Percentiles rank a stretch among this genome's conserved stretches.
Evolutionary conservation across 2,888 invertebrate genomes (phyloP).

Genomic region (Gastracanthus pulcherrimus): DNA sequence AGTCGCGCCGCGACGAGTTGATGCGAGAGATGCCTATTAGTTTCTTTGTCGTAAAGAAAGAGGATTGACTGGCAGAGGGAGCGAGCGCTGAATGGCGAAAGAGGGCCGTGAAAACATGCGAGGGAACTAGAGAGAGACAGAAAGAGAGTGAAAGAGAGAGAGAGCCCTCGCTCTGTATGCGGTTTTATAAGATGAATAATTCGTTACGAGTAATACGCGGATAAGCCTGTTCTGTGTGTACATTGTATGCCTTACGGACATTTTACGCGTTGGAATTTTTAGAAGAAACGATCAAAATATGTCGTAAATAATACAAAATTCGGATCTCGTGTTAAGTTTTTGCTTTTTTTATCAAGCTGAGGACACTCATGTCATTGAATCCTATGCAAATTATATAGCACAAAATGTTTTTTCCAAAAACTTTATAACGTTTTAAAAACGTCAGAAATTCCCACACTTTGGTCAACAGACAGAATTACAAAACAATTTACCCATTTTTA

Average conservation of each 20-base stretch:
- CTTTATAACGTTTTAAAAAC: too few relatives aligned
- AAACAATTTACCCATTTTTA: too few relatives aligned
- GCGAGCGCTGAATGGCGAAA: background rate
- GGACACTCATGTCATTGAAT: too few relatives aligned
- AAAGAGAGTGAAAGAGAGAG: background rate
- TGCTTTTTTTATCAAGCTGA: too few relatives aligned
- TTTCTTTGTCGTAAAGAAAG: constrained; percentile 28
- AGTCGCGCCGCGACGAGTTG: background rate
- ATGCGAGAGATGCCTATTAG: constrained; percentile 1
- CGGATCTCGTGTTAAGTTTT: background rate
- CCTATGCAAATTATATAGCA: too few relatives aligned
- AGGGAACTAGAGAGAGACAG: background rate
- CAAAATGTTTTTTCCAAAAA: too few relatives aligned
- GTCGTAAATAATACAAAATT: background rate
- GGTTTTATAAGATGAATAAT: constrained; percentile 4
- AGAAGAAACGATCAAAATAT: background rate
- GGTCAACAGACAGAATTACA: too few relatives aligned
- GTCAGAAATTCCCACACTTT: too few relatives aligned
- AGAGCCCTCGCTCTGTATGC: background rate
- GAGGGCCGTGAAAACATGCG: background rate
- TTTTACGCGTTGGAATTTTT: background rate
- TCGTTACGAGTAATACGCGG: background rate
- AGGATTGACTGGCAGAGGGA: background rate
- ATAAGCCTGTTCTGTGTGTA: too few relatives aligned
- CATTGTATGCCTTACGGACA: background rate